Evolutionary conservation across 2,888 invertebrate genomes (phyloP).

Genomic region (Orthosia incerta): DNA sequence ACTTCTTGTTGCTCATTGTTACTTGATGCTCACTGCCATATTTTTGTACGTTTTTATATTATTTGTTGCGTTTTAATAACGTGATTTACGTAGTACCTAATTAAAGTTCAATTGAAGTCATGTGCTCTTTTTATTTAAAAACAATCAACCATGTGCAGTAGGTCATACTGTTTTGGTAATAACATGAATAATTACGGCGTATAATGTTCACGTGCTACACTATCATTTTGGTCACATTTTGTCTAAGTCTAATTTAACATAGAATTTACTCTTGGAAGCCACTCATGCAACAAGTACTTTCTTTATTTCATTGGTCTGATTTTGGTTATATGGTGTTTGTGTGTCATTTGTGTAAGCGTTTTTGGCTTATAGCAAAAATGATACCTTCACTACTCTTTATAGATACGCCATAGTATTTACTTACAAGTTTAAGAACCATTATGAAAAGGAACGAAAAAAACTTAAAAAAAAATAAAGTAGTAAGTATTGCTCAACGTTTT

Average conservation of each 20-base stretch:
- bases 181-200: neutral
- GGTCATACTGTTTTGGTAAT: neutral
- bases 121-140: constrained; percentile 23
- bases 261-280: neutral
- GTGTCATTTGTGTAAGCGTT: too few relatives aligned
- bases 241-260: neutral
- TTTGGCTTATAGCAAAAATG: too few relatives aligned
- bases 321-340: too few relatives aligned
- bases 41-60: constrained; percentile 73
- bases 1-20: constrained; percentile 54
- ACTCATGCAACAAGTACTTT: neutral
- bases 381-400: too few relatives aligned
- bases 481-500: too few relatives aligned
- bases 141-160: neutral
- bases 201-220: neutral
- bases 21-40: constrained; percentile 75
- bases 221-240: neutral
- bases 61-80: constrained; percentile 68
- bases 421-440: too few relatives aligned
- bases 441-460: too few relatives aligned
- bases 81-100: constrained; percentile 43
- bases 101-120: constrained; percentile 56
- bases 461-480: too few relatives aligned
- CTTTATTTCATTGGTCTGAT: too few relatives aligned
- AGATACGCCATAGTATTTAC: too few relatives aligned